Percentiles rank a stretch among this genome's conserved stretches.
These are phyloP conservation scores for Marasmarcha lunaedactyla DNA, from an alignment of 2,888 invertebrate genomes.

Conservation along the genomic window DNA sequence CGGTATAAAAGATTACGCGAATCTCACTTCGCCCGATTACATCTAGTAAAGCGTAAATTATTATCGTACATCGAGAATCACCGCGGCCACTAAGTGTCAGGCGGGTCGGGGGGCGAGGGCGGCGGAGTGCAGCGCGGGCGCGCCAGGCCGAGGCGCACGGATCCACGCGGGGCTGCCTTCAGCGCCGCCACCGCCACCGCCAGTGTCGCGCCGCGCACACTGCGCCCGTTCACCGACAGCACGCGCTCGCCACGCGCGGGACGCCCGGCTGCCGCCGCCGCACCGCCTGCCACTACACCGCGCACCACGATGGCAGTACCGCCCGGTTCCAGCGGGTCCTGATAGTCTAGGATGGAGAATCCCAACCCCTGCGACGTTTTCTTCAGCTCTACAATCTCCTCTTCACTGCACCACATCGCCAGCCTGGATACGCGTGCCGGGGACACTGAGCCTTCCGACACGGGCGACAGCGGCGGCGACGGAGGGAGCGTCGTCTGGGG, in stretches of 20 bases:
- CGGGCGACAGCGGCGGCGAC: too few species aligned
- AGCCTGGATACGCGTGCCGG: slow-evolving; percentile 94
- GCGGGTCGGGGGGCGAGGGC: too few species aligned
- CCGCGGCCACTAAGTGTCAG: slow-evolving; percentile 8
- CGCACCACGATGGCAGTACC: slow-evolving; percentile 97
- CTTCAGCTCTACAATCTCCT: slow-evolving; percentile 89
- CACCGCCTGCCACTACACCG: slow-evolving; percentile 96
- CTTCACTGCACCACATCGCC: slow-evolving; percentile 96
- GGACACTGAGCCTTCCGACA: slow-evolving; percentile 85
- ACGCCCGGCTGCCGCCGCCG: slow-evolving; percentile 95
- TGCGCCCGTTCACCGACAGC: slow-evolving; percentile 90
- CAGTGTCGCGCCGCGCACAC: slow-evolving; percentile 90
- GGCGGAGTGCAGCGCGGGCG: too few species aligned
- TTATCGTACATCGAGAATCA: slow-evolving; percentile 58
- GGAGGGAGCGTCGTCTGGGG: too few species aligned
- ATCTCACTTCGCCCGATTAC: slow-evolving; percentile 23
- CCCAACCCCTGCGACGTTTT: slow-evolving; percentile 98
- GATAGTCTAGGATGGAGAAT: slow-evolving; percentile 97
- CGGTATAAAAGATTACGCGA: slow-evolving; percentile 38
- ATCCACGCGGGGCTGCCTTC: slow-evolving; percentile 92
- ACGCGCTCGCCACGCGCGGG: slow-evolving; percentile 96
- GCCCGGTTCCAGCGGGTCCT: slow-evolving; percentile 95
- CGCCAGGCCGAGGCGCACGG: slow-evolving; percentile 81
- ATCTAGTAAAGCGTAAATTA: slow-evolving; percentile 60
- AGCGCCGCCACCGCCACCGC: slow-evolving; percentile 96